Conservation (phyloP, 2,888 invertebrate species). For the Clistopyga incitator region DNA sequence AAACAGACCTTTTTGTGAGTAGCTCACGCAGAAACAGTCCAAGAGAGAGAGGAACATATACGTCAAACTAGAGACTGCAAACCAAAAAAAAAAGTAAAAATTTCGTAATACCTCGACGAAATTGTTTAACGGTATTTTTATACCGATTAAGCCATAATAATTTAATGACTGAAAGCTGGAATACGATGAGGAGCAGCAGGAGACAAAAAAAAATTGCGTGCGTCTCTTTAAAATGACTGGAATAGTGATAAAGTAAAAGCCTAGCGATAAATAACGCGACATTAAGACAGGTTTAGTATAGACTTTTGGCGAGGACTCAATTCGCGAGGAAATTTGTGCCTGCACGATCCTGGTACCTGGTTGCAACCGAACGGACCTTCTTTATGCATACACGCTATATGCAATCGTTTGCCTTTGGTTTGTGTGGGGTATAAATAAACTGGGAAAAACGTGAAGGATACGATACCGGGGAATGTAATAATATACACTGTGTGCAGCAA, state of each 20-base stretch:
- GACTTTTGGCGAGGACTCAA: constrained; percentile 45
- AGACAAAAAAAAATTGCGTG: neutral
- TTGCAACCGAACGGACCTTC: constrained; percentile 44
- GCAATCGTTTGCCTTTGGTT: constrained; percentile 19
- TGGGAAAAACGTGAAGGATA: neutral
- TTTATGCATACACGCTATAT: constrained; percentile 10
- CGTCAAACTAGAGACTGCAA: neutral
- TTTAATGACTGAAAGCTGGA: neutral
- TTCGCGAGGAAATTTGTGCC: constrained; percentile 47
- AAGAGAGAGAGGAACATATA: constrained; percentile 14
- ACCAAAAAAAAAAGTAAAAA: neutral
- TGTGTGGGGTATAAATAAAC: constrained; percentile 13
- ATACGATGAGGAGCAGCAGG: neutral
- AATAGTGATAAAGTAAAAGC: constrained; percentile 23
- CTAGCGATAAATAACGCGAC: constrained; percentile 47
- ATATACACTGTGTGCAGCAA: constrained; percentile 13
- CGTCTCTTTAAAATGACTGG: neutral
- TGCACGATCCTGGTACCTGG: constrained; percentile 56
- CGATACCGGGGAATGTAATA: constrained; percentile 17
- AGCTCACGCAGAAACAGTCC: constrained; percentile 31
- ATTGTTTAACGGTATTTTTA: constrained; percentile 17
- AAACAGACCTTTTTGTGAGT: constrained; percentile 52
- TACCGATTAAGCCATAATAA: neutral
- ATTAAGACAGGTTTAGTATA: neutral
- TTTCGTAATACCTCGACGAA: neutral